These are phyloP conservation scores for Ferdinandea cuprea DNA, from an alignment of 2,888 invertebrate genomes.

Conservation along the genomic window DNA sequence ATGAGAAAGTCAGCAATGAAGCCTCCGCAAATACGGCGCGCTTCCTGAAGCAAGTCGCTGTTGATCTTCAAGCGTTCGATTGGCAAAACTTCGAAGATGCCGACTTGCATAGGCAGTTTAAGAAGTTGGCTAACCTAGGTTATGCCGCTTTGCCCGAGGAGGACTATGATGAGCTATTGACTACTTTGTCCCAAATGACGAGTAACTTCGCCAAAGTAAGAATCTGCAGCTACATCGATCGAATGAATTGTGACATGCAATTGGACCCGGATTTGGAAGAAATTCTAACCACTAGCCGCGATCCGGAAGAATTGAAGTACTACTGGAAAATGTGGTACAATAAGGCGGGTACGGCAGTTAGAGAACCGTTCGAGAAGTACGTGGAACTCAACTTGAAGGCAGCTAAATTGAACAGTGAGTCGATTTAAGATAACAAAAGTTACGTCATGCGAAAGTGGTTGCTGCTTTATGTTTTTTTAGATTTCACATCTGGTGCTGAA, in stretches of 20 bases:
- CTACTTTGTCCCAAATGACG: slow-evolving; percentile 88
- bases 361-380: slow-evolving; percentile 87
- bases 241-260: slow-evolving; percentile 87
- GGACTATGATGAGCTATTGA: slow-evolving; percentile 86
- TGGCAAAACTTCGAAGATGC: slow-evolving; percentile 90
- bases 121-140: slow-evolving; percentile 88
- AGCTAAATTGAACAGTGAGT: slow-evolving; percentile 87
- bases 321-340: slow-evolving; percentile 93
- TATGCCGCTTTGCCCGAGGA: slow-evolving; percentile 89
- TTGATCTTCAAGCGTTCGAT: slow-evolving; percentile 84
- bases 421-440: neutral
- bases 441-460: no score
- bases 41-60: slow-evolving; percentile 81
- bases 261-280: slow-evolving; percentile 91
- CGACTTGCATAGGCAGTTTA: slow-evolving; percentile 89
- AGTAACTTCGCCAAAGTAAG: slow-evolving; percentile 90
- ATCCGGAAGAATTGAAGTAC: slow-evolving; percentile 90
- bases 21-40: slow-evolving; percentile 80
- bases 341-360: slow-evolving; percentile 87
- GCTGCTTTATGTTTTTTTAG: no score
- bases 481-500: slow-evolving; percentile 88
- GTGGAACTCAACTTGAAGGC: slow-evolving; percentile 88
- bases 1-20: slow-evolving; percentile 84
- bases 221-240: slow-evolving; percentile 88
- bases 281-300: slow-evolving; percentile 87